phyloP scores from a whole-genome alignment of 2,113 vertebrate species.

The Megaceryle maxima region DNA sequence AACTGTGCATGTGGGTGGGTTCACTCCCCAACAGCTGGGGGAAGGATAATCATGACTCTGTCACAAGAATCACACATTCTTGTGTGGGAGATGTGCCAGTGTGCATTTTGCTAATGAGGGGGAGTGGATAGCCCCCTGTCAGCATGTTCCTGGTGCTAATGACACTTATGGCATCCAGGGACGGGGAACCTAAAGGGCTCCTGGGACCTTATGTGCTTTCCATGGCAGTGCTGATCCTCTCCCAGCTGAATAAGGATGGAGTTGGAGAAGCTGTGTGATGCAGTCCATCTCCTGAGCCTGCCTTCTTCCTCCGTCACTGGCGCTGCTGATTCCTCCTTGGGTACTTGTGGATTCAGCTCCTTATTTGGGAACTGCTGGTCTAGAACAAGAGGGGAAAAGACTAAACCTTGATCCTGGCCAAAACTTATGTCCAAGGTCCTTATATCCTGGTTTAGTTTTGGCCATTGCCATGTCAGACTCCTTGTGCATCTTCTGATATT shows the following conservation, averaged over 20 bases:
- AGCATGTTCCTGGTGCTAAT: background rate
- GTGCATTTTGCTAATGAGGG: background rate
- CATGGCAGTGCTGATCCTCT: background rate
- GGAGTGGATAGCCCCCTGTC: rapidly evolving
- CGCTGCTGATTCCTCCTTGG: background rate
- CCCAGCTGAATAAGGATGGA: background rate
- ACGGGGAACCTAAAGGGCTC: rapidly evolving
- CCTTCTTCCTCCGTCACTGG: background rate
- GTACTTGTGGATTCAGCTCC: background rate
- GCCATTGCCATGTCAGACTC: background rate
- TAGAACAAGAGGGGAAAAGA: background rate
- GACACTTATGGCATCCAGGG: rapidly evolving
- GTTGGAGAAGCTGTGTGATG: rapidly evolving
- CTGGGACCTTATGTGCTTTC: background rate
- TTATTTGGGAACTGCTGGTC: background rate
- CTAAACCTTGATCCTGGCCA: background rate
- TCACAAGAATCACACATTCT: too few relatives aligned
- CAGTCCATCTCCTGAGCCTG: background rate
- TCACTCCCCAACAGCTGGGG: background rate
- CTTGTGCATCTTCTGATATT: rapidly evolving
- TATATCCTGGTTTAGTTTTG: background rate
- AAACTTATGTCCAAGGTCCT: background rate
- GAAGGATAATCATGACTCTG: background rate
- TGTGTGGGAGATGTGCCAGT: background rate
- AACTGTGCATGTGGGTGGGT: background rate